Base-by-base conservation (phyloP, 53 echinoderm and acorn worm genomes). In the Astropecten irregularis region DNA sequence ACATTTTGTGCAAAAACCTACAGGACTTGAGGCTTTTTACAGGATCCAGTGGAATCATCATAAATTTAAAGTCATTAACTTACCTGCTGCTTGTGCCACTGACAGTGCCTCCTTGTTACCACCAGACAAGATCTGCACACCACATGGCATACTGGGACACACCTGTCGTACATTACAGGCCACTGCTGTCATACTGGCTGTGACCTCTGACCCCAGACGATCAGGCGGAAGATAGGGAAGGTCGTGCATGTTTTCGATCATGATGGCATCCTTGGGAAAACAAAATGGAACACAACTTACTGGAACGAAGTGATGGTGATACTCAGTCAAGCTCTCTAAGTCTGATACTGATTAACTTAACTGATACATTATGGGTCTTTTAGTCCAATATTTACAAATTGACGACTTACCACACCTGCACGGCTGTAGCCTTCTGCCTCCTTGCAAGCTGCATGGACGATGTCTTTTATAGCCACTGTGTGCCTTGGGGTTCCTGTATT, bases 221-320 rank as follows among this genome's bases (percentile, higher is more conserved):
- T 88, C 61, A 44, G 94, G 79, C n/a, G 84, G 92, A 13, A 94
- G 61, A 64, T 97, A 97, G 9, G 97, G 97, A 22, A 92, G 57
- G 44, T 97, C 97, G 57, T 97, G 97, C 97, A 97, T 97, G 77
- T 97, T 97, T 71, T 97, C 97, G 16, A 97, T 51, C 64, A 97
- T 91, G 11, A 97, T 82, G 2, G 83, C 92, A 83, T 94, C 92
- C 96, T 96, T 66, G n/a, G n/a, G n/a, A n/a, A n/a, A n/a, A n/a
- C n/a, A n/a, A n/a, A n/a, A n/a, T n/a, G n/a, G n/a, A n/a, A n/a
- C n/a, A n/a, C n/a, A n/a, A n/a, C n/a, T n/a, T n/a, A n/a, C n/a
- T n/a, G n/a, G n/a, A n/a, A n/a, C n/a, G n/a, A n/a, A n/a, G n/a
- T n/a, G n/a, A n/a, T n/a, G n/a, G n/a, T n/a, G n/a, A n/a, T n/a